These are phyloP conservation scores for Petrocephalus zakoni DNA, from an alignment of 2,113 vertebrate species.

Conservation along the genomic window DNA sequence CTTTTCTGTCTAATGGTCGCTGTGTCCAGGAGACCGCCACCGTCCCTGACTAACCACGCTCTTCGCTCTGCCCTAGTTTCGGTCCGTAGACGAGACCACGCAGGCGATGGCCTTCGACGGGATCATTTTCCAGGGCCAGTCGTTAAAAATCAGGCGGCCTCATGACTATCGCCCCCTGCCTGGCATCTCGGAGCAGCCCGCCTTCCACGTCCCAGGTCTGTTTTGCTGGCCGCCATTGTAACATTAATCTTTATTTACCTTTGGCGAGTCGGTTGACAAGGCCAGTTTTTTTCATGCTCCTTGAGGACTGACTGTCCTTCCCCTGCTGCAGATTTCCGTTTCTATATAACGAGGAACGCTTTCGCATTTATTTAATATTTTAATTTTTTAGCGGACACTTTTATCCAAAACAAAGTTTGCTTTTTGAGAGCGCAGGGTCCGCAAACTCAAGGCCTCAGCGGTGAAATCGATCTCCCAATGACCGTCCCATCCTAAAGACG, in stretches of 20 bases:
- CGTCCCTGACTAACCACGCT: neutral
- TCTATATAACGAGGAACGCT: neutral
- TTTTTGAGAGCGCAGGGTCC: neutral
- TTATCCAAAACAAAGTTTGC: neutral
- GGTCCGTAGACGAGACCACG: slow-evolving; percentile 66
- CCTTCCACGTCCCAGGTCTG: slow-evolving; percentile 65
- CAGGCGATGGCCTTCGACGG: slow-evolving; percentile 70
- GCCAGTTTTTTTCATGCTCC: neutral
- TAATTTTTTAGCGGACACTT: neutral
- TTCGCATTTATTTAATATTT: neutral
- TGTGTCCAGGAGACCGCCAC: neutral
- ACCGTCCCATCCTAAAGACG: neutral
- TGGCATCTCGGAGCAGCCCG: slow-evolving; percentile 63
- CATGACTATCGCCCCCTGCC: slow-evolving; percentile 68
- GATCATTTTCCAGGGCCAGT: slow-evolving; percentile 67
- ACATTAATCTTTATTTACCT: neutral
- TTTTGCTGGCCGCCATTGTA: neutral
- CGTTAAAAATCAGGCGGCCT: slow-evolving; percentile 63
- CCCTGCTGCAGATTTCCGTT: neutral
- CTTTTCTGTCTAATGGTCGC: neutral
- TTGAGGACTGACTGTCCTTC: neutral
- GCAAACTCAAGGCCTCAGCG: neutral
- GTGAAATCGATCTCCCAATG: neutral
- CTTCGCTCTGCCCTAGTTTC: slow-evolving; percentile 46
- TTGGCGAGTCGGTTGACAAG: neutral